Evolutionary conservation across 2,888 invertebrate genomes (phyloP).

Genomic region (Phengaris arion): DNA sequence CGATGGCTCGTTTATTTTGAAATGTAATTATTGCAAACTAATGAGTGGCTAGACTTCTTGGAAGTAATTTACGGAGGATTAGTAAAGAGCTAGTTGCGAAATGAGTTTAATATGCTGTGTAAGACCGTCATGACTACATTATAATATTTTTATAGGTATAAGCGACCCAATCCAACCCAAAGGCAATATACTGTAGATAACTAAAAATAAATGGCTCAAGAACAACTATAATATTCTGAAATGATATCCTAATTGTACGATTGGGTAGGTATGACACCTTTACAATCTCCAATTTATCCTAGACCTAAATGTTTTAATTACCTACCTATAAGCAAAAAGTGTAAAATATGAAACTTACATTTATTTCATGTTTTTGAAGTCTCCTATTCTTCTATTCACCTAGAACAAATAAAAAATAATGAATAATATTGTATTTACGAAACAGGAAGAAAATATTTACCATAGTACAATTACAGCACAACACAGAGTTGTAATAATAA

Average conservation of each 20-base stretch:
- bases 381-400: background rate
- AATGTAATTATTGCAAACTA: slow-evolving; percentile 62
- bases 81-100: slow-evolving; percentile 43
- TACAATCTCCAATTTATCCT: too few species aligned
- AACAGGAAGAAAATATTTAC: too few species aligned
- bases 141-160: slow-evolving; percentile 15
- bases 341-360: slow-evolving; percentile 1
- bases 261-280: too few species aligned
- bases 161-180: background rate
- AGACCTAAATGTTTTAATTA: too few species aligned
- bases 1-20: slow-evolving; percentile 52
- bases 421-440: background rate
- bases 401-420: background rate
- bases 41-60: slow-evolving; percentile 53
- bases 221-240: too few species aligned
- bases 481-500: background rate
- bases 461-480: too few species aligned
- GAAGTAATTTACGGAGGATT: slow-evolving; percentile 55
- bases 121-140: slow-evolving; percentile 9
- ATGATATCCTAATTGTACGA: too few species aligned
- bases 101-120: slow-evolving; percentile 37
- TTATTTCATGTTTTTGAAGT: slow-evolving; percentile 12
- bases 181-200: too few species aligned
- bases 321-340: background rate
- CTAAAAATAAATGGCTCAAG: background rate